Evolutionary conservation across 2,113 vertebrate species (phyloP).

Genomic region (Gallinago undulata): DNA sequence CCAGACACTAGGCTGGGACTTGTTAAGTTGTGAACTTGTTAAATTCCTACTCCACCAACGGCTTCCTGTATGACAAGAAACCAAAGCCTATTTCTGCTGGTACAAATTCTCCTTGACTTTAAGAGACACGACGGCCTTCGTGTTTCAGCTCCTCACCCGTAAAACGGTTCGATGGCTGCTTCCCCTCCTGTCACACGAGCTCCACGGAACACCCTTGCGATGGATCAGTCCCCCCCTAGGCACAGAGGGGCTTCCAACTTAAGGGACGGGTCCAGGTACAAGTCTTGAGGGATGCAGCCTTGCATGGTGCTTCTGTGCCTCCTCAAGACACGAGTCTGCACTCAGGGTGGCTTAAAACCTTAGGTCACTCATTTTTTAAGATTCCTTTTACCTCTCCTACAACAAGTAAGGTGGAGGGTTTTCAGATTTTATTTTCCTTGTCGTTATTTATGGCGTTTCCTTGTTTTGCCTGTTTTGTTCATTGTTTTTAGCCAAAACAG

Average conservation of each 20-base stretch:
- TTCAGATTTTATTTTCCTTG: neutral
- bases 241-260: neutral
- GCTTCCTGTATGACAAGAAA: slow-evolving; percentile 51
- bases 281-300: neutral
- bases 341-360: neutral
- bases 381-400: neutral
- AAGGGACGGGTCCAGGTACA: neutral
- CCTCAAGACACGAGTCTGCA: neutral
- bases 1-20: slow-evolving; percentile 66
- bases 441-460: neutral
- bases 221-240: rapidly evolving
- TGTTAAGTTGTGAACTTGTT: slow-evolving; percentile 63
- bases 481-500: neutral
- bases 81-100: slow-evolving; percentile 38
- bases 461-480: neutral
- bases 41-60: slow-evolving; percentile 57
- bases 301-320: neutral
- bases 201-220: neutral
- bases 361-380: neutral
- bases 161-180: neutral
- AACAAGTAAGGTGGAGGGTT: neutral
- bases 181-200: neutral
- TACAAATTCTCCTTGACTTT: slow-evolving; percentile 41
- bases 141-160: neutral
- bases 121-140: rapidly evolving